phyloP scores from a whole-genome alignment of 2,888 invertebrate genomes.

The Troilus luridus region DNA sequence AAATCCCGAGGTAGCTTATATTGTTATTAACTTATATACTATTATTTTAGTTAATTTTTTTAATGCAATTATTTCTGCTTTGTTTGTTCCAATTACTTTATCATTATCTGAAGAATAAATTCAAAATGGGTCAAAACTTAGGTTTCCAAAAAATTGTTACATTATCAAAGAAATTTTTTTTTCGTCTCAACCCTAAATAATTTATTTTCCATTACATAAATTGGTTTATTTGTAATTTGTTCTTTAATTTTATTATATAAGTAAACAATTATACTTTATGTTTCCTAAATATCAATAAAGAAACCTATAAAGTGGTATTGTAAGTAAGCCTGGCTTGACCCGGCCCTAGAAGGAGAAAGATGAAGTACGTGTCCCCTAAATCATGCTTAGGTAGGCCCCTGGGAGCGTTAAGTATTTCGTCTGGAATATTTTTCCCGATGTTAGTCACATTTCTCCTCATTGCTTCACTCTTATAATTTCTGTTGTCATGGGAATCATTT shows the following conservation, averaged over 20 bases:
- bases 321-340: conserved; percentile 29
- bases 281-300: neutral
- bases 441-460: neutral
- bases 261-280: neutral
- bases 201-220: too few species aligned
- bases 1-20: too few species aligned
- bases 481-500: neutral
- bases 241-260: neutral
- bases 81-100: too few species aligned
- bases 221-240: too few species aligned
- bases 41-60: too few species aligned
- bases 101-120: too few species aligned
- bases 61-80: too few species aligned
- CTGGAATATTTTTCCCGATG: neutral
- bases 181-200: too few species aligned
- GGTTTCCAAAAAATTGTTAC: too few species aligned
- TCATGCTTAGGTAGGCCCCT: neutral
- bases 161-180: too few species aligned
- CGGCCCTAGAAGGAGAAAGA: neutral
- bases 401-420: conserved; percentile 11
- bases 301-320: conserved; percentile 14
- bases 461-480: neutral
- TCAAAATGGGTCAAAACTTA: too few species aligned
- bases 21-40: too few species aligned
- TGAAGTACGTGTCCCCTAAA: conserved; percentile 3